Percentiles rank a stretch among this genome's conserved stretches.
phyloP scores from a whole-genome alignment of 2,797 vertebrate genomes.

The Tachyglossus aculeatus region DNA sequence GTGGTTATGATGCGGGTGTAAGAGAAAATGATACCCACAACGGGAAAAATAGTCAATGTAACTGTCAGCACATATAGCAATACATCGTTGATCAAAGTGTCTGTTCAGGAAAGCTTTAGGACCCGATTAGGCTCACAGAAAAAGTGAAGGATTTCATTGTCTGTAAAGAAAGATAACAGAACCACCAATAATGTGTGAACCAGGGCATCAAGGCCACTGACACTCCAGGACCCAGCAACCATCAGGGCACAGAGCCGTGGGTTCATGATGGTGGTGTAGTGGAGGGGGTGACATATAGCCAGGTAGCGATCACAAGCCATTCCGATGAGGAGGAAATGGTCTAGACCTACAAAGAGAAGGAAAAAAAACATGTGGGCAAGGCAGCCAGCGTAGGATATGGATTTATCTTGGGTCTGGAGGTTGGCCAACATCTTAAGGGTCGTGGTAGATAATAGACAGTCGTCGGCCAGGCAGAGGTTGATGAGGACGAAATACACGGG shows the following conservation, averaged over 20 bases:
- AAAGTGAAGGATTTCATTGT: slow-evolving; percentile 38
- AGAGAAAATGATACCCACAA: too few relatives aligned
- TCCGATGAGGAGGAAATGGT: slow-evolving; percentile 68
- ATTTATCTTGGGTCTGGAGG: slow-evolving; percentile 13
- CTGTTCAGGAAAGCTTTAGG: slow-evolving; percentile 37
- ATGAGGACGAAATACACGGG: slow-evolving; percentile 56
- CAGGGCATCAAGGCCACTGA: slow-evolving; percentile 28
- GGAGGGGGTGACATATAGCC: slow-evolving; percentile 69
- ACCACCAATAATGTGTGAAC: slow-evolving; percentile 34
- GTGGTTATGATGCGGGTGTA: too few relatives aligned
- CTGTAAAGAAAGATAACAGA: slow-evolving; percentile 27
- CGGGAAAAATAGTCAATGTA: too few relatives aligned
- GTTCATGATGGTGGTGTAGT: slow-evolving; percentile 61
- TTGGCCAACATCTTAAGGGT: slow-evolving; percentile 39
- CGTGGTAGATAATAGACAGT: slow-evolving; percentile 48
- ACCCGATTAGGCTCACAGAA: slow-evolving; percentile 53
- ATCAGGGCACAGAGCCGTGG: slow-evolving; percentile 28
- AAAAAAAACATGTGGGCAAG: slow-evolving; percentile 70
- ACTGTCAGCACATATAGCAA: too few relatives aligned
- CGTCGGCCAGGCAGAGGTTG: slow-evolving; percentile 42
- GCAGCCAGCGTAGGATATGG: slow-evolving; percentile 55
- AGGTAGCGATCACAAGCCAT: slow-evolving; percentile 71
- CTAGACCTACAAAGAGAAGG: slow-evolving; percentile 68
- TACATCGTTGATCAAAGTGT: slow-evolving; percentile 22
- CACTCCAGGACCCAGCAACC: slow-evolving; percentile 9